These are phyloP conservation scores for Hippolais icterina DNA, from an alignment of 2,113 vertebrate species.

Conservation along the genomic window DNA sequence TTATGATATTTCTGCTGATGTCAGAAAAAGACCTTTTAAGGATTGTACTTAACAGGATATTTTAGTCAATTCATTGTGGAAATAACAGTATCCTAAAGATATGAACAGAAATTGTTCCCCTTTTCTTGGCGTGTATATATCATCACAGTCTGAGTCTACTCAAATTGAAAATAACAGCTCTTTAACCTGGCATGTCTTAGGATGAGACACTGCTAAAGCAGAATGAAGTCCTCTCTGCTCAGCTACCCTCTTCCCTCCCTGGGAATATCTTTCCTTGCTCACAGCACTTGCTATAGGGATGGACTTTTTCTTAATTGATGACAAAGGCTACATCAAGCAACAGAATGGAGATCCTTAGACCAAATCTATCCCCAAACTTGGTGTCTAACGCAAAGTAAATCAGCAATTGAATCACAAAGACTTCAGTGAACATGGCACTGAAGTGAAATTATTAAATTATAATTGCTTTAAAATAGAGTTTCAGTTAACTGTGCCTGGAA, in stretches of 20 bases:
- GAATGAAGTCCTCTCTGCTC: neutral
- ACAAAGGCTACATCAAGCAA: neutral
- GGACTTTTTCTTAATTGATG: neutral
- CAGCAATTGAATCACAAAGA: neutral
- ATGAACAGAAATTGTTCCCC: neutral
- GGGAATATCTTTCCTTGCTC: neutral
- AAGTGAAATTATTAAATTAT: neutral
- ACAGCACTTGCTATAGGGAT: neutral
- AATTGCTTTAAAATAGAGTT: neutral
- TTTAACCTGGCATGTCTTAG: neutral
- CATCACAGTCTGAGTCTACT: neutral
- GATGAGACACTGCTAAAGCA: neutral
- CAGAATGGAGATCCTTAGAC: neutral
- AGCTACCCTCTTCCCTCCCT: neutral
- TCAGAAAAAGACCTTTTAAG: neutral
- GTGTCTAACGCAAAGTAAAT: neutral
- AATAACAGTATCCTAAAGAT: neutral
- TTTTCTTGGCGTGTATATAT: neutral
- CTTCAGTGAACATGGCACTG: neutral
- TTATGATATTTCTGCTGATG: neutral
- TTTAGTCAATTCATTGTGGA: neutral
- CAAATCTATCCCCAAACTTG: neutral
- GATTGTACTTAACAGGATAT: neutral
- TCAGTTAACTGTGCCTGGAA: neutral
- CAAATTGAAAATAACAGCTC: neutral